phyloP scores from a whole-genome alignment of 1,140 invertebrate species.

The Orussus abietinus region DNA sequence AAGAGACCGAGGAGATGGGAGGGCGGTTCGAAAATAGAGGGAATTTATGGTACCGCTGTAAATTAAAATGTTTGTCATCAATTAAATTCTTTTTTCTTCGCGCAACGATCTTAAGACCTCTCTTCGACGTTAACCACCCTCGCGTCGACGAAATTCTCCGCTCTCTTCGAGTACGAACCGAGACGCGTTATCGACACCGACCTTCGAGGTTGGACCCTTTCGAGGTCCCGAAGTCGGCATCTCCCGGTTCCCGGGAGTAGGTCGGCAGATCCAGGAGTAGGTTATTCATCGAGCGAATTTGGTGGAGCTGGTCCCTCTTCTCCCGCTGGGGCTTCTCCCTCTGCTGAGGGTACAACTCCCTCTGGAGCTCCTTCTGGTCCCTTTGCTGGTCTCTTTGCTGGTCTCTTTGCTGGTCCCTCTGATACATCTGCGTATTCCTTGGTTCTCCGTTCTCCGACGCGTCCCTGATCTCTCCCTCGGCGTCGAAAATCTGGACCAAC shows the following conservation, averaged over 20 bases:
- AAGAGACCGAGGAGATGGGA: too few relatives aligned
- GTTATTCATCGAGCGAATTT: constrained; percentile 36
- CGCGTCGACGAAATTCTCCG: too few relatives aligned
- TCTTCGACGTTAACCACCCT: too few relatives aligned
- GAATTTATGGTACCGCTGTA: too few relatives aligned
- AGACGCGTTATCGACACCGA: too few relatives aligned
- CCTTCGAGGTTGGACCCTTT: constrained; percentile 14
- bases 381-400: not conserved
- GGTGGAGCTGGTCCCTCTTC: constrained; percentile 27
- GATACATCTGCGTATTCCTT: constrained; percentile 16
- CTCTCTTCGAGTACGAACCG: too few relatives aligned
- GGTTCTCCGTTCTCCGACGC: too few relatives aligned
- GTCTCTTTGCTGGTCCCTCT: constrained; percentile 13
- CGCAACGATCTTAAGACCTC: too few relatives aligned
- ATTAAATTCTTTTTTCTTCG: too few relatives aligned
- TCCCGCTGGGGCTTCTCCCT: not conserved
- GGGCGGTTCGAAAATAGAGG: too few relatives aligned
- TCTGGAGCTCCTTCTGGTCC: constrained; percentile 4
- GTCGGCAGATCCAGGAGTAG: constrained; percentile 33
- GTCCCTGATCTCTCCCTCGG: constrained; percentile 22
- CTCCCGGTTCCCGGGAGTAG: constrained; percentile 16
- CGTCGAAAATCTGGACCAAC: constrained; percentile 23
- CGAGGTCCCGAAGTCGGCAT: not conserved
- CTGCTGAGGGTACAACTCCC: not conserved
- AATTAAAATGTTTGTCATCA: too few relatives aligned